Evolutionary conservation across 2,113 vertebrate genomes (phyloP), one percentile per base, ranked within the genome.

Genomic region (Empidonax traillii): DNA sequence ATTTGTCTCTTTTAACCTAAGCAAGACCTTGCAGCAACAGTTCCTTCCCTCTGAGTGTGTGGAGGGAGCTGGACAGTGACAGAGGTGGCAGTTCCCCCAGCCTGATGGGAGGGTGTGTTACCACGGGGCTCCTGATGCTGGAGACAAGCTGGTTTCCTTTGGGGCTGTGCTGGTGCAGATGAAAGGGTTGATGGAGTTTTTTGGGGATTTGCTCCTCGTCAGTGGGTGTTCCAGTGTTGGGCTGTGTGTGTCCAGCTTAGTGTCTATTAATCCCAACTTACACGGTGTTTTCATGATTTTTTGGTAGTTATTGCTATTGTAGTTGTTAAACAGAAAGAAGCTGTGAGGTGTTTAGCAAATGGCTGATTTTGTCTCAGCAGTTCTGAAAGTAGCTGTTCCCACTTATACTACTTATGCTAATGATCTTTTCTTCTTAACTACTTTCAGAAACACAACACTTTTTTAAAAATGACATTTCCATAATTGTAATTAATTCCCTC

Each of bases 401-500:
- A 83, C 67, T 73, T 80, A 51, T n/a, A 83, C 71, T 87, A 47
- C 76, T 95, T 90, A 47, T 9, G 61, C 81, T 46, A 73, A 62
- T 95, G 75, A 84, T 55, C 79, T 94, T 91, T 63, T 65, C 49
- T 35, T 87, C 72, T 72, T 76, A 91, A 94, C 43, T 63, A 67
- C 46, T 92, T 43, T 62, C 76, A 96, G 67, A 94, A 83, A 85
- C 87, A 76, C 52, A 68, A 79, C 41, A 37, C 53, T 92, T 74
- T 87, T 90, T 87, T 97, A 94, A 77, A 62, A 96, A 84, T 58
- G 89, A 12, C 7, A 41, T 97, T 96, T 95, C 77, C 77, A 79
- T 89, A 95, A 93, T 72, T 89, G 44, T 52, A 92, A 91, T 97
- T 87, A 94, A 94, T 80, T 96, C 53, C 91, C 25, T 81, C 23